Evolutionary conservation across 92 coral and sea anemone genomes (phyloP), one percentile per base, ranked within the genome.

Genomic region (Anthopleura xanthogrammica): DNA sequence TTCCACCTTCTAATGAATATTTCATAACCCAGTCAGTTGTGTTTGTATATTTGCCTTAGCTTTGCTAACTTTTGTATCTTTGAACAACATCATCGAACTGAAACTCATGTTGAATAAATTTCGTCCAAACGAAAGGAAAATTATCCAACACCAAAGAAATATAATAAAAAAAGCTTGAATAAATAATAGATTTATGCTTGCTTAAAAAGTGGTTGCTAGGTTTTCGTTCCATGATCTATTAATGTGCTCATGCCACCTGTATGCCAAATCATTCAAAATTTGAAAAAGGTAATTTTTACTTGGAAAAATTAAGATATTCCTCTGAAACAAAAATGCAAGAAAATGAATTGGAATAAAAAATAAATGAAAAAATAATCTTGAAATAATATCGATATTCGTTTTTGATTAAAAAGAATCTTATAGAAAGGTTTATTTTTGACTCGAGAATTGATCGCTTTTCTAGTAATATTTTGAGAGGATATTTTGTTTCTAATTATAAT

Each of bases 201-300:
- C 36, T 68, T 23, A 23, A 10, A 23, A 68, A 68, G 42, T 68
- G 42, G 74, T 68, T 68, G 74, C 74, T 68, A 68, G 74, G 74
- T 3, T 68, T 36, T 36, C 17, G 36, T 29, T 68, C 16, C 29
- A 9, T 19, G 24, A 64, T 20, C 36, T 40, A 64, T 23, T 64
- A 4, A 64, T n/a, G 42, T 7, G 29, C 3, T 4, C 42, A 68
- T 29, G 41, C 74, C 74, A 68, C 74, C 74, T 68, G 74, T 36
- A 24, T 68, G 41, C 5, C 40, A 11, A 64, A 64, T 22, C 72
- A n/a, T 36, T 68, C 42, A 24, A 68, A 68, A 36, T 23, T 68
- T 68, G 36, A 29, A 68, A 9, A 29, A 29, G 9, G 36, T 29
- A 29, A 29, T 29, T 29, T 29, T 29, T 29, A 29, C 36, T 29